Evolutionary conservation across 2,113 vertebrate species (phyloP), one percentile per base, ranked within the genome.

Genomic region (Microtus oregoni): DNA sequence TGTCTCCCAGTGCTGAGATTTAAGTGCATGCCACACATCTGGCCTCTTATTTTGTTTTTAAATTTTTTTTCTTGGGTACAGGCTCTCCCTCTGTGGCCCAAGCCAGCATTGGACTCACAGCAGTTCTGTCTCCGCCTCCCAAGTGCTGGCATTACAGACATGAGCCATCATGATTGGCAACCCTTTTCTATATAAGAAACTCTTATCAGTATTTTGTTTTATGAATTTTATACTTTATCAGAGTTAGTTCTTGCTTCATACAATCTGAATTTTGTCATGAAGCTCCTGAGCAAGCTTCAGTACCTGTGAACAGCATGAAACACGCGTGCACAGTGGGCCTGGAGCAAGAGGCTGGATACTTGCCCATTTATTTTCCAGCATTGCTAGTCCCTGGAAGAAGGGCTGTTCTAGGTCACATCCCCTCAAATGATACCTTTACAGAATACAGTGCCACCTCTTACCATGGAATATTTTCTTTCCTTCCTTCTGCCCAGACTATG

Each of bases 401-500:
- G 19, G 32, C 67, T 70, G 1, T 38, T 19, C 30, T 35, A 13
- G 12, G 22, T 55, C 75, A 58, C 13, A 0, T 0, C 12, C 24
- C 65, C 70, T 38, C 38, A 52, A 32, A 50, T 44, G 38, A 61
- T n/a, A 58, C 5, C n/a, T 70, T n/a, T n/a, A 61, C 17, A 41
- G 38, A 47, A 44, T 75, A 19, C 76, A 73, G 19, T 77, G 15
- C 4, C 19, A 15, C 94, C 90, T 96, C 76, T 22, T 9, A 41
- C 41, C 90, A 2, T 0, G 7, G 28, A 58, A 0, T n/a, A 2
- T 68, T 76, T 90, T 90, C 26, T 93, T 86, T 96, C 91, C 89
- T 82, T 82, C 70, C 35, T 96, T 96, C 96, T 95, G 81, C 8
- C 79, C 97, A 99, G 98, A 99, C 97, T 99, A 98, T 97, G 98